Evolutionary conservation across 2,113 vertebrate genomes (phyloP), one percentile per base, ranked within the genome.

Genomic region (Indri indri): DNA sequence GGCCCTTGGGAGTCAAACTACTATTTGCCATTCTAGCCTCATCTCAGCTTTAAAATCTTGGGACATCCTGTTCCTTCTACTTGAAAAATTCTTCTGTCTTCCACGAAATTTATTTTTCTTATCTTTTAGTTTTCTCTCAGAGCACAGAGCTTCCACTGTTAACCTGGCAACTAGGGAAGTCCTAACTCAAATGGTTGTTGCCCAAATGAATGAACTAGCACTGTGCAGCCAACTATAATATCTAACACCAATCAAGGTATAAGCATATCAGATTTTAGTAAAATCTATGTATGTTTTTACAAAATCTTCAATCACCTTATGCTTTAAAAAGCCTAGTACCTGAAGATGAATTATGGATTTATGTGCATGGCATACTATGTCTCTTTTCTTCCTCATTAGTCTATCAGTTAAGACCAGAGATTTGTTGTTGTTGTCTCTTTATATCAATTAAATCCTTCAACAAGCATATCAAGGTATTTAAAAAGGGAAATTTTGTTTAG

Each of bases 371-470:
- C 14, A n/a, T 63, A 61, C 2, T 11, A 40, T 8, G 42, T 76
- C 20, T 95, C 22, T 96, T 37, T 61, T 66, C 45, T 9, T 22
- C n/a, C 32, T 40, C 52, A 37, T 91, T 90, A 82, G 45, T 23
- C 37, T 74, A 1, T 74, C 3, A 83, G 42, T 77, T 90, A 86
- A 96, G 42, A 85, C 7, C 5, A 70, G 30, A 91, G 42, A 34
- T 92, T 92, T 85, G 34, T 70, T 81, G 22, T 40, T 90, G 2
- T 42, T 88, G 10, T 79, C 59, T 93, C 18, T 37, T 91, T 87
- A 12, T 71, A 83, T 83, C 79, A 96, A 66, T 95, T 94, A 95
- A 96, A 93, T 77, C 3, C n/a, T 57, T 83, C 82, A 92, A 88
- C 45, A 91, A 88, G 50, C 23, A 93, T 83, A 80, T 92, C 9